These are phyloP conservation scores for Mactromeris polynyma DNA, from an alignment of 2,888 invertebrate genomes.

Conservation along the genomic window DNA sequence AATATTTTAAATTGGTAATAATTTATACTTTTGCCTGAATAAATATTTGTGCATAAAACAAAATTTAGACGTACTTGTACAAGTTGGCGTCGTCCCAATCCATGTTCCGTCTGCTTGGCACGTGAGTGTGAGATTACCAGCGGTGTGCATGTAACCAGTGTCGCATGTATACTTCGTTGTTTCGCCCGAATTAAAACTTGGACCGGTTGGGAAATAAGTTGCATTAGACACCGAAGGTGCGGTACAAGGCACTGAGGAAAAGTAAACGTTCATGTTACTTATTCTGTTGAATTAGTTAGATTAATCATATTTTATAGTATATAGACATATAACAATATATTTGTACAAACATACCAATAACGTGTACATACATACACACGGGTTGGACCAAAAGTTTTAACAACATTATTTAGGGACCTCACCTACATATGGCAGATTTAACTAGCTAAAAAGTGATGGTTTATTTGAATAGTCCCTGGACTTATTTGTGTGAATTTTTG, in stretches of 20 bases:
- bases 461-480: too few relatives aligned
- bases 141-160: constrained; percentile 21
- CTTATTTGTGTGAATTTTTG: too few relatives aligned
- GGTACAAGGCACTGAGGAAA: constrained; percentile 27
- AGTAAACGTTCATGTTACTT: too few relatives aligned
- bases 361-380: too few relatives aligned
- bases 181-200: constrained; percentile 5
- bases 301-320: too few relatives aligned
- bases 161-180: constrained; percentile 41
- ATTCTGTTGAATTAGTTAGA: too few relatives aligned
- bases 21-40: neutral
- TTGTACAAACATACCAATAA: too few relatives aligned
- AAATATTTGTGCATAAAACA: neutral
- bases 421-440: too few relatives aligned
- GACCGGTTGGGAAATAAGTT: constrained; percentile 1
- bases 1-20: neutral
- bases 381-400: too few relatives aligned
- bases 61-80: constrained; percentile 33
- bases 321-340: too few relatives aligned
- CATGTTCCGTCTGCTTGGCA: constrained; percentile 29
- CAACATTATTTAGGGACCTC: too few relatives aligned
- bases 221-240: neutral
- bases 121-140: constrained; percentile 31
- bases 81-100: constrained; percentile 30
- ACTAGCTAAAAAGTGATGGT: too few relatives aligned